These are phyloP conservation scores for Paragorgia papillata DNA, from an alignment of 92 coral and sea anemone species.

Conservation along the genomic window DNA sequence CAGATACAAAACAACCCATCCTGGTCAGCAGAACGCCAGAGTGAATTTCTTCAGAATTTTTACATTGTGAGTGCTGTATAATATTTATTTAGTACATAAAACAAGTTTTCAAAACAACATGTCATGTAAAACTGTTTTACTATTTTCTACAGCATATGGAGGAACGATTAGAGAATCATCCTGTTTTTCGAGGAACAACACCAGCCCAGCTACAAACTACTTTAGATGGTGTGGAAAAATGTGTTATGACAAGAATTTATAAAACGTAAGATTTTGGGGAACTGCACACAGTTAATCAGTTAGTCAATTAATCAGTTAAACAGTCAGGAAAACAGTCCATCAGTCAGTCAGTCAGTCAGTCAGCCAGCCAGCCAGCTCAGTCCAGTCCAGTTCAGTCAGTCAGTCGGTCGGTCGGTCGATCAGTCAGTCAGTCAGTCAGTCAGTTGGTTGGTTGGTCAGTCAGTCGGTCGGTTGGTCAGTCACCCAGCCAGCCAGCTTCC, in stretches of 20 bases:
- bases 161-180: conserved; percentile 82
- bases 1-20: conserved; percentile 66
- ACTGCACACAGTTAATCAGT: too few relatives aligned
- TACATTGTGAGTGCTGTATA: conserved; percentile 71
- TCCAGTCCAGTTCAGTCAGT: too few relatives aligned
- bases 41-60: conserved; percentile 96
- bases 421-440: too few relatives aligned
- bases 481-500: too few relatives aligned
- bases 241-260: conserved; percentile 90
- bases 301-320: too few relatives aligned
- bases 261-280: conserved; percentile 71
- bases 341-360: too few relatives aligned
- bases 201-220: conserved; percentile 83
- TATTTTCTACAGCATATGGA: conserved; percentile 75
- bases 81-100: neutral
- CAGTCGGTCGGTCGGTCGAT: too few relatives aligned
- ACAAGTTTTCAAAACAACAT: neutral
- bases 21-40: conserved; percentile 79
- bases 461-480: too few relatives aligned
- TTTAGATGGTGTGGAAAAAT: conserved; percentile 88
- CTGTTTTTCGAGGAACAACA: conserved; percentile 79
- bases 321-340: too few relatives aligned
- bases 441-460: too few relatives aligned
- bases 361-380: too few relatives aligned
- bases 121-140: neutral